Evolutionary conservation across 2,797 vertebrate genomes (phyloP).

Genomic region (Eidolon dupreanum): DNA sequence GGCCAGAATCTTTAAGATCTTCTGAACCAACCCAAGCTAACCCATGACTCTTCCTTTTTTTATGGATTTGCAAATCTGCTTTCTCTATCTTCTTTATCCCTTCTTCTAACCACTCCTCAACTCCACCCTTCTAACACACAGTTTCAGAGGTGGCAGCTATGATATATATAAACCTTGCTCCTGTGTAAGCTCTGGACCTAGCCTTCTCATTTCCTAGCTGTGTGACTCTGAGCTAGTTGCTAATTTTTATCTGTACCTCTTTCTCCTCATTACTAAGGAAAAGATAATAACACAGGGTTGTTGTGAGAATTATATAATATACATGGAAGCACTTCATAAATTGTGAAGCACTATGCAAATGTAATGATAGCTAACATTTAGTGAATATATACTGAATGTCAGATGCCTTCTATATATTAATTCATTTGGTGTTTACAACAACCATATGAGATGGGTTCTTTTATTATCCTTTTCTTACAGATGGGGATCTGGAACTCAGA

Average conservation of each 20-base stretch:
- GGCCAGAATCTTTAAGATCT: neutral
- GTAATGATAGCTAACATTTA: neutral
- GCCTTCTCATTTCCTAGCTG: neutral
- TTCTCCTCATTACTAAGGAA: slow-evolving; percentile 37
- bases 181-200: neutral
- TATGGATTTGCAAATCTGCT: neutral
- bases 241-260: neutral
- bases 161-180: neutral
- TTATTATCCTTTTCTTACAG: slow-evolving; percentile 9
- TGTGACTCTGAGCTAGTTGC: neutral
- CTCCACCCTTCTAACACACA: neutral
- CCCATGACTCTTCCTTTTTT: slow-evolving; percentile 12
- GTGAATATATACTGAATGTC: neutral
- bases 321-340: neutral
- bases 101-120: neutral
- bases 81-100: neutral
- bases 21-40: neutral
- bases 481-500: neutral
- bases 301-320: neutral
- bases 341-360: slow-evolving; percentile 13
- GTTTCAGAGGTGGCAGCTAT: neutral
- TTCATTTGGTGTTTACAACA: slow-evolving; percentile 39
- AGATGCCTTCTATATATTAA: slow-evolving; percentile 7
- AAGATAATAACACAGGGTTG: neutral
- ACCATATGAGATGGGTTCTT: neutral